Conservation (phyloP, 1,140 invertebrate species). For the Dinoponera quadriceps region DNA sequence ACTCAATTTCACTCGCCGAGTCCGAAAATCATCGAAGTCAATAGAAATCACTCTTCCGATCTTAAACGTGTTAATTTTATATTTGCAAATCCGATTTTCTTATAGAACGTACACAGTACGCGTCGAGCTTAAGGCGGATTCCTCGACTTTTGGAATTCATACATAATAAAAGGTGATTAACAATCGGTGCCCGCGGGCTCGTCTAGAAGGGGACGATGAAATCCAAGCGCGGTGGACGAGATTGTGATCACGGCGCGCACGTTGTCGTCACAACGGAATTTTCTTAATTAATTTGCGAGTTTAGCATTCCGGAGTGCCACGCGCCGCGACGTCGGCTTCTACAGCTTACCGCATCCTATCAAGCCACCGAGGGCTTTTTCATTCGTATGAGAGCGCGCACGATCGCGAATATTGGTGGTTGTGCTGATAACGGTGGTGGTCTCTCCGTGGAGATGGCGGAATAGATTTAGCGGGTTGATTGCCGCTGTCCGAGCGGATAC, state of each 20-base stretch:
- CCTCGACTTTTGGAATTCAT: not conserved
- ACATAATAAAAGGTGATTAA: constrained; percentile 7
- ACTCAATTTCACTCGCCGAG: too few relatives aligned
- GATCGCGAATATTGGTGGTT: not conserved
- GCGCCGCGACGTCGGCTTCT: not conserved
- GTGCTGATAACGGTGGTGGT: not conserved
- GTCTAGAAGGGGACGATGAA: not conserved
- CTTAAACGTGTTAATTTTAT: too few relatives aligned
- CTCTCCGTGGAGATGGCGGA: constrained; percentile 32
- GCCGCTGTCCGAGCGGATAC: constrained; percentile 21
- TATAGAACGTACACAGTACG: too few relatives aligned
- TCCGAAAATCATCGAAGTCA: too few relatives aligned
- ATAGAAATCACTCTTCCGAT: too few relatives aligned
- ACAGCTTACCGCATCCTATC: not conserved
- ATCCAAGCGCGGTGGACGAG: not conserved
- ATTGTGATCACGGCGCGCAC: not conserved
- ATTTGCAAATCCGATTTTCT: too few relatives aligned
- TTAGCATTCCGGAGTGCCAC: constrained; percentile 8
- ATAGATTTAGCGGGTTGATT: constrained; percentile 54
- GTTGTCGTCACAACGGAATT: not conserved
- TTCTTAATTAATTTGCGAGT: constrained; percentile 51
- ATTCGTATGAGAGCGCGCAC: constrained; percentile 19
- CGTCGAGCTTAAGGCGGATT: too few relatives aligned
- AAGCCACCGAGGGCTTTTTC: not conserved
- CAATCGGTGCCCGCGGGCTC: not conserved